These are phyloP conservation scores for Camponotus floridanus DNA, from an alignment of 1,140 invertebrate genomes.

Conservation along the genomic window DNA sequence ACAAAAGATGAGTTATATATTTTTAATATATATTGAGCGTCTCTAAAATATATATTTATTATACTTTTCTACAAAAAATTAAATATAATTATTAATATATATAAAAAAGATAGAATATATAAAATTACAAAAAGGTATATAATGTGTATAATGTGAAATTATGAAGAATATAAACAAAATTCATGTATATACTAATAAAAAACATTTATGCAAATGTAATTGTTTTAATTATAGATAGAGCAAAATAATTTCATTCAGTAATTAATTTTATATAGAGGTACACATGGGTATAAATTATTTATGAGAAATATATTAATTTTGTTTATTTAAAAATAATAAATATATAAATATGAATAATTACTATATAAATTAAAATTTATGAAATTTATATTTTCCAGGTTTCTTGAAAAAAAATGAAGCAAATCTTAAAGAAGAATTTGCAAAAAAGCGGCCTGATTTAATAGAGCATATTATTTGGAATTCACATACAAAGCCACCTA, in stretches of 20 bases:
- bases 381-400: conserved; percentile 83
- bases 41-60: too few species aligned
- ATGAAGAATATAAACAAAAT: neutral
- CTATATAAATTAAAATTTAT: conserved; percentile 2
- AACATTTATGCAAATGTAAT: conserved; percentile 3
- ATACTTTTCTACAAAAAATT: too few species aligned
- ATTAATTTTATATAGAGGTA: neutral
- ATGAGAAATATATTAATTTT: neutral
- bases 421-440: conserved; percentile 86
- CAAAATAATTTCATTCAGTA: neutral
- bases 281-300: conserved; percentile 8
- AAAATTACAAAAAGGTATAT: neutral
- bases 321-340: neutral
- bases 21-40: neutral
- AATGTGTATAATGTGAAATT: neutral
- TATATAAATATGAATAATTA: neutral
- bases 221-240: neutral
- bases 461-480: conserved; percentile 87
- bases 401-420: conserved; percentile 87
- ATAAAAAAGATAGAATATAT: neutral
- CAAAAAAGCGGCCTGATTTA: conserved; percentile 85
- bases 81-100: neutral
- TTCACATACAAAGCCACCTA: conserved; percentile 84
- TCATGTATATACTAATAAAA: conserved; percentile 26
- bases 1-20: too few species aligned